Conservation (phyloP, 2,797 vertebrate species). For the Tinamus major region DNA sequence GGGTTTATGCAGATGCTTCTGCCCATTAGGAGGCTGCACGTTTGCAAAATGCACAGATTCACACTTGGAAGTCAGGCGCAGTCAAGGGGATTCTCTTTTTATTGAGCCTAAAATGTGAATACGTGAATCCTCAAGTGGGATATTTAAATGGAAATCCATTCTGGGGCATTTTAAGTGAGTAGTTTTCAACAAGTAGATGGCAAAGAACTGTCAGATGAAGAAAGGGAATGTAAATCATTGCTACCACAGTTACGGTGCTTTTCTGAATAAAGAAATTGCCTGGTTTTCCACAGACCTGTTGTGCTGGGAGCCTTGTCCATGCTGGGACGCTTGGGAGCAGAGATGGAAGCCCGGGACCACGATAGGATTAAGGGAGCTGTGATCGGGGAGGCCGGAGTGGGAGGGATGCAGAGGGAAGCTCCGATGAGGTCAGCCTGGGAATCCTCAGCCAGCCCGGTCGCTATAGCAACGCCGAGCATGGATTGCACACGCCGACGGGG, state of each 20-base stretch:
- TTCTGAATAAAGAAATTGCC: neutral
- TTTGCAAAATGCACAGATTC: neutral
- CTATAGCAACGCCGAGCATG: neutral
- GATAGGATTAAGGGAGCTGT: neutral
- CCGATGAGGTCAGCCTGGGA: constrained; percentile 42
- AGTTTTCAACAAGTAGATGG: neutral
- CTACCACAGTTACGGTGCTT: neutral
- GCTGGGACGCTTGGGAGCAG: neutral
- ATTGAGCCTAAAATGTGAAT: neutral
- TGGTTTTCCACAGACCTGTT: neutral
- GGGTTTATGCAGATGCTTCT: neutral
- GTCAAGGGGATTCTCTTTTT: neutral
- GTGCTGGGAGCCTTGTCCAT: neutral
- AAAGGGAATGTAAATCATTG: neutral
- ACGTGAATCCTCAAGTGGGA: neutral
- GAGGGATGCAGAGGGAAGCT: neutral
- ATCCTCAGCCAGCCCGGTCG: constrained; percentile 25
- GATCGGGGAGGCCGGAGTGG: neutral
- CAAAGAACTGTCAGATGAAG: neutral
- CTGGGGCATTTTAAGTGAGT: neutral
- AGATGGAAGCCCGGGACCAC: neutral
- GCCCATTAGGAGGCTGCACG: neutral
- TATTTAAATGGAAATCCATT: neutral
- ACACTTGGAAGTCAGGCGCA: neutral
- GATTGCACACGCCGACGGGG: neutral